Conservation (phyloP, 2,888 invertebrate genomes). For the Sarcophaga caerulescens region DNA sequence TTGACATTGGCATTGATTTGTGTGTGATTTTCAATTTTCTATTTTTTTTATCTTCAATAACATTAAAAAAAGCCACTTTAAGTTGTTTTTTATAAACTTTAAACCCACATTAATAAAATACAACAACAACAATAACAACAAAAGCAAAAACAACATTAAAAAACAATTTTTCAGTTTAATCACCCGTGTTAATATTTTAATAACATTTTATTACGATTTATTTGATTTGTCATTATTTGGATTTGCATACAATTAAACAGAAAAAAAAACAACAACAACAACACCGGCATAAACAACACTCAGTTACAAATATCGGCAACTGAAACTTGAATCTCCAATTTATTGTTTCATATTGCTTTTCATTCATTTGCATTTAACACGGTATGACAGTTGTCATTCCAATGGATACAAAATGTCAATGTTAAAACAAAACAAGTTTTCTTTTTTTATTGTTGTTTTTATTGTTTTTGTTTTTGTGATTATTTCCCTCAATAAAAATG, state of each 20-base stretch:
- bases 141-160: neutral
- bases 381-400: conserved; percentile 68
- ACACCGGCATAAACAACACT: conserved; percentile 5
- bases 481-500: conserved; percentile 40
- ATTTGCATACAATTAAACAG: neutral
- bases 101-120: conserved; percentile 44
- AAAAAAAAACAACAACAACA: conserved; percentile 22
- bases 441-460: neutral
- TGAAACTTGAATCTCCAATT: conserved; percentile 57
- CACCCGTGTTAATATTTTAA: conserved; percentile 62
- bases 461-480: conserved; percentile 4
- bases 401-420: conserved; percentile 59
- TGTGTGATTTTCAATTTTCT: neutral
- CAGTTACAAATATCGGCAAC: conserved; percentile 31
- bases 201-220: conserved; percentile 50
- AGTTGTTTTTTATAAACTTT: conserved; percentile 54
- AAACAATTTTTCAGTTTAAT: conserved; percentile 56
- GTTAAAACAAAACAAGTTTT: conserved; percentile 61
- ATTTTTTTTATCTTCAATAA: neutral
- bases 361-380: conserved; percentile 53
- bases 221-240: conserved; percentile 57
- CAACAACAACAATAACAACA: neutral
- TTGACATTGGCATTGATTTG: conserved; percentile 63
- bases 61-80: conserved; percentile 20
- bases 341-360: conserved; percentile 27